phyloP scores from a whole-genome alignment of 1,140 invertebrate species.

The Platorchestia sp. region DNA sequence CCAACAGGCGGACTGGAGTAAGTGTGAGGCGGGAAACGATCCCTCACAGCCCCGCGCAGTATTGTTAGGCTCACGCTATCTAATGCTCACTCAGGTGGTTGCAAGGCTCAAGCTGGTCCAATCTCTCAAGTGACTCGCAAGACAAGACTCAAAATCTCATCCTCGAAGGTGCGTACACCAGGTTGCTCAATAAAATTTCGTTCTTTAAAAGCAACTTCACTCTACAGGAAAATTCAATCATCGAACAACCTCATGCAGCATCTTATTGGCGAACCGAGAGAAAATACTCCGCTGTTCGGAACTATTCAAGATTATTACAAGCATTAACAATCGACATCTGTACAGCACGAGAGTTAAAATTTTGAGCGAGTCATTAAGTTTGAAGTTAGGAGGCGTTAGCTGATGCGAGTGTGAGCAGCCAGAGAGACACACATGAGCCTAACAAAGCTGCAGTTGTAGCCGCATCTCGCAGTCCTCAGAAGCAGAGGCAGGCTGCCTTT shows the following conservation, averaged over 20 bases:
- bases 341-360: neutral
- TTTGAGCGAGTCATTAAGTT: neutral
- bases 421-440: slow-evolving; percentile 41
- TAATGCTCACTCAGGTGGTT: slow-evolving; percentile 54
- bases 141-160: neutral
- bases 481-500: neutral
- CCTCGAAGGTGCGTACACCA: neutral
- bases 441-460: slow-evolving; percentile 33
- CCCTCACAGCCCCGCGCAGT: neutral
- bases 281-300: neutral
- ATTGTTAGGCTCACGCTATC: slow-evolving; percentile 53
- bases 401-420: slow-evolving; percentile 22
- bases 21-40: neutral
- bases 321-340: neutral
- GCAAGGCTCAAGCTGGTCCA: slow-evolving; percentile 45
- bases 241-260: neutral
- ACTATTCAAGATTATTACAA: neutral
- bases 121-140: slow-evolving; percentile 8
- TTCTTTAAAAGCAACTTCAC: neutral
- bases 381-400: neutral
- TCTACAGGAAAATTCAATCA: neutral
- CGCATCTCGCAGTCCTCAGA: neutral
- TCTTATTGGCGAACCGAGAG: neutral
- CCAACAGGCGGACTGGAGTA: neutral
- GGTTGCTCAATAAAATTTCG: neutral